Evolutionary conservation across 35 echinoderm and acorn worm species (phyloP), one percentile per base, ranked within the genome.

Genomic region (Ophiothrix spiculata): DNA sequence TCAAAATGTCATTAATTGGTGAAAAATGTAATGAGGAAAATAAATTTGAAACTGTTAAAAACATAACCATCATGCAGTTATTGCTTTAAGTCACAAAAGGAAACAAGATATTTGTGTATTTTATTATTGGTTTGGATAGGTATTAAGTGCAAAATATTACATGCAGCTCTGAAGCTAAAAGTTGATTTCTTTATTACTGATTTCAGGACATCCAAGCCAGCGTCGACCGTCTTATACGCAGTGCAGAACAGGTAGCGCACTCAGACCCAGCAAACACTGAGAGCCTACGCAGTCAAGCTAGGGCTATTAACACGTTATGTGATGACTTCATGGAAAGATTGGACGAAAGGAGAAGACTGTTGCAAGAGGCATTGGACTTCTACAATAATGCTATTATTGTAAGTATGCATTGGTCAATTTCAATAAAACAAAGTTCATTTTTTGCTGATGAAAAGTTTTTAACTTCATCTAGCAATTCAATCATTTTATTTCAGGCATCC

Each of bases 351-450:
- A 85, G 87, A 19, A 86, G 83, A 36, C 83, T 86, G 40, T 90
- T 99, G 1, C 89, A 94, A 49, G 81, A 74, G 19, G 87, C 92
- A 29, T 33, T 82, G 56, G 92, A 91, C 77, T 94, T 99, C 64
- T 95, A 95, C 86, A 85, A 91, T 34, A 95, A 95, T 40, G 89
- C 90, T 83, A 81, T 80, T 49, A 80, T 95, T 80, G 93, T 95
- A 75, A 88, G 85, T 81, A 39, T 38, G 12, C 56, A 29, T 33
- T 54, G 14, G 46, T 45, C 21, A 19, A 19, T 16, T 39, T 28
- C 19, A 31, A 28, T 78, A 2, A 31, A 31, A 31, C 35, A 81
- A 45, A 54, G 8, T 69, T 15, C 10, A 25, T 69, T 15, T 10
- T 69, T 25, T 25, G 3, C 29, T 69, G 60, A 69, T 69, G 25